phyloP scores from a whole-genome alignment of 2,888 invertebrate species.

The Heliothis peltigera region DNA sequence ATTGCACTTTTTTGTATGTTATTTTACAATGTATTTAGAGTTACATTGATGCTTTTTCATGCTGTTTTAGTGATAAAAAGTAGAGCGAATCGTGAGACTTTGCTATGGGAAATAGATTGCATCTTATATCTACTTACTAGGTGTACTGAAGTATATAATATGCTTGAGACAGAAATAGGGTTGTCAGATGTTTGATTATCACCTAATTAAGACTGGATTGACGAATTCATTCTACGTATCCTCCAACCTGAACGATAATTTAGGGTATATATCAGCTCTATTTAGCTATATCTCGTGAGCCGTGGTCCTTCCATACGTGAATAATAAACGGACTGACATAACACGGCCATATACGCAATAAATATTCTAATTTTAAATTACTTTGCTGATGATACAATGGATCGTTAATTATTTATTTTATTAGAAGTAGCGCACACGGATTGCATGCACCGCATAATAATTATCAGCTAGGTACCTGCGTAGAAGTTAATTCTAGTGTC shows the following conservation, averaged over 20 bases:
- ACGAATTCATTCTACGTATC: neutral
- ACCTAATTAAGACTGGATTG: neutral
- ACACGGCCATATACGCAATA: conserved; percentile 12
- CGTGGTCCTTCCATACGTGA: conserved; percentile 15
- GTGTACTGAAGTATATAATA: conserved; percentile 11
- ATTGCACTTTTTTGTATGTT: conserved; percentile 64
- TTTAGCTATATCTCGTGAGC: neutral
- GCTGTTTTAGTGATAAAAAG: conserved; percentile 23
- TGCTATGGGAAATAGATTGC: conserved; percentile 29
- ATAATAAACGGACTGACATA: conserved; percentile 1
- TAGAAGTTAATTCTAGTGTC: neutral
- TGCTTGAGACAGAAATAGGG: conserved; percentile 20
- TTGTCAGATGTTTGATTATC: conserved; percentile 4
- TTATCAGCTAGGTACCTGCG: conserved; percentile 1
- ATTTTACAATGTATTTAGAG: conserved; percentile 37
- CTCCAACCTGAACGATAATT: neutral
- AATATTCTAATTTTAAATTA: conserved; percentile 2
- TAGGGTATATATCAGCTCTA: neutral
- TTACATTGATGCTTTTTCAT: conserved; percentile 43
- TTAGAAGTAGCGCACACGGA: neutral
- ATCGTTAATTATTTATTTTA: conserved; percentile 7
- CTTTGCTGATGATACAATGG: conserved; percentile 21
- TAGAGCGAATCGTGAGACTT: conserved; percentile 16
- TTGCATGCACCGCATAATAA: neutral
- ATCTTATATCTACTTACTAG: conserved; percentile 13